phyloP scores from a whole-genome alignment of 2,888 invertebrate genomes.

The Ophion obscuratus region DNA sequence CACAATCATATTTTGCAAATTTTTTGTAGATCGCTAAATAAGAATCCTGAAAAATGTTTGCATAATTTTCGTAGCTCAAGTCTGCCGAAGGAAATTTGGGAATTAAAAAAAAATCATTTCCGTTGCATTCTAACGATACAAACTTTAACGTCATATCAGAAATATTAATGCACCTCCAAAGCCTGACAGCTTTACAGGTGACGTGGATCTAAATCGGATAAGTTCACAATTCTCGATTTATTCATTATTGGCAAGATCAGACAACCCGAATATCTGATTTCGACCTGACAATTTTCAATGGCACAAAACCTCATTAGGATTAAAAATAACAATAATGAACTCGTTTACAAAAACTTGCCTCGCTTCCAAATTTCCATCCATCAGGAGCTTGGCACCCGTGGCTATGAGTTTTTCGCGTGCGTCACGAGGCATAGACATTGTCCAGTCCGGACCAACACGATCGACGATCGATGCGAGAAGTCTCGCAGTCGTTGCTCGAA shows the following conservation, averaged over 20 bases:
- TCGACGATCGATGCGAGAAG: conserved; percentile 90
- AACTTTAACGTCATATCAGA: too few species aligned
- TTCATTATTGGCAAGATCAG: not conserved
- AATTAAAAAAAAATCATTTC: too few species aligned
- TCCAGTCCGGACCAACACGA: conserved; percentile 89
- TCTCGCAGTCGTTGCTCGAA: conserved; percentile 93
- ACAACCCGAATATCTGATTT: not conserved
- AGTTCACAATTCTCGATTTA: not conserved
- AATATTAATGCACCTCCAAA: too few species aligned
- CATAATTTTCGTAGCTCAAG: too few species aligned
- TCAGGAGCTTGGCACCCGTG: conserved; percentile 92
- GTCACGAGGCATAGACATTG: conserved; percentile 90
- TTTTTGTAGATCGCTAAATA: too few species aligned
- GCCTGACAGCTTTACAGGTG: too few species aligned
- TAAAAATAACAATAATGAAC: not conserved
- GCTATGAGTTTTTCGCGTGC: conserved; percentile 91
- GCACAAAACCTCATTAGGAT: not conserved
- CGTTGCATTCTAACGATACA: too few species aligned
- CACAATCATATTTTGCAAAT: too few species aligned
- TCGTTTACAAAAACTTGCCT: conserved; percentile 85
- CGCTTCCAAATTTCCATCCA: conserved; percentile 94
- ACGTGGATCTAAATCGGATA: not conserved
- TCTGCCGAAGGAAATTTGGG: too few species aligned
- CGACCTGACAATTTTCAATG: not conserved
- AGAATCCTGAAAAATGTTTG: too few species aligned